phyloP scores from a whole-genome alignment of 2,113 vertebrate genomes.

The Rattus rattus region DNA sequence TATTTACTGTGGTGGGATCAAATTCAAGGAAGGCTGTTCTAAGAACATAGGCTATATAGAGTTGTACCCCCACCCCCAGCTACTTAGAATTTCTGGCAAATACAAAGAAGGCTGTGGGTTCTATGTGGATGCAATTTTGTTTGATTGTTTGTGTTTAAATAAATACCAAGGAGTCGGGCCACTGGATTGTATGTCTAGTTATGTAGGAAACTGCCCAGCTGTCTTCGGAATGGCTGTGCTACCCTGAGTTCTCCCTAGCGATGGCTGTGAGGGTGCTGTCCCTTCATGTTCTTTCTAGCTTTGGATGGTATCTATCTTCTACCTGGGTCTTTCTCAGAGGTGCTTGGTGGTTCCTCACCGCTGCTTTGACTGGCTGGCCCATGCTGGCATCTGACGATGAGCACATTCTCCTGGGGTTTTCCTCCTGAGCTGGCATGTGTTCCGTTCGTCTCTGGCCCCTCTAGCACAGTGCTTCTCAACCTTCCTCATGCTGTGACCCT shows the following conservation, averaged over 20 bases:
- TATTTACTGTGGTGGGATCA: neutral
- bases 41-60: neutral
- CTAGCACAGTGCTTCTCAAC: neutral
- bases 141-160: neutral
- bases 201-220: neutral
- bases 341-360: neutral
- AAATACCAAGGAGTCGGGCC: neutral
- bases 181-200: neutral
- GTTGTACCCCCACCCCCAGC: neutral
- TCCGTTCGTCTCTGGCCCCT: neutral
- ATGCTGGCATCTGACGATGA: neutral
- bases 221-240: neutral
- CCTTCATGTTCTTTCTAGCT: neutral
- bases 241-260: neutral
- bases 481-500: neutral
- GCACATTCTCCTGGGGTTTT: neutral
- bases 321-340: neutral
- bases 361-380: neutral
- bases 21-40: neutral
- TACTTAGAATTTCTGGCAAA: neutral
- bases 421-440: neutral
- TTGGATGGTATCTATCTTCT: neutral
- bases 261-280: neutral
- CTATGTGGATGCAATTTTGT: neutral
- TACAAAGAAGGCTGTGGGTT: neutral